Evolutionary conservation across 2,113 vertebrate genomes (phyloP), one percentile per base, ranked within the genome.

Genomic region (Sardina pilchardus): DNA sequence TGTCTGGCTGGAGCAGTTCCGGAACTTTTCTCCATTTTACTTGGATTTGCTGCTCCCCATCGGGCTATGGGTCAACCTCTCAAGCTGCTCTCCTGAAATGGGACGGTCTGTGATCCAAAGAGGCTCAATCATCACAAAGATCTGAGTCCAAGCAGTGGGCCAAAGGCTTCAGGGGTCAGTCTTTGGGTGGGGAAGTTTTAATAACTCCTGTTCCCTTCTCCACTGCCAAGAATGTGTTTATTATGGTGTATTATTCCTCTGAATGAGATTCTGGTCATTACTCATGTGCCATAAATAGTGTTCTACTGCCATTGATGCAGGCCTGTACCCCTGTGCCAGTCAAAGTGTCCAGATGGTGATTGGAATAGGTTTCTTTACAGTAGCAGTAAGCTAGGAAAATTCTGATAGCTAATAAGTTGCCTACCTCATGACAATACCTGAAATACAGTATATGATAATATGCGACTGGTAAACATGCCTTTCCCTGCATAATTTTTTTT

Each of bases 211-310:
- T 14, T 34, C 7, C 56, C 63, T n/a, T 10, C 63, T 8, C 24
- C n/a, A 67, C 26, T 78, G 71, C 71, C 71, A 78, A 36, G 30
- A 78, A 78, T 78, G 71, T 12, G 16, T 78, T 78, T 36, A 78
- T 39, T 78, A 12, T 39, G 71, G 71, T 78, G 71, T 78, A 78
- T 78, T 78, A 36, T 34, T 78, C 30, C 30, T 17, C 26, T 78
- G 30, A 78, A 36, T 78, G 71, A 78, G 14, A 75, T 75, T 75
- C 34, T 75, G 30, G 67, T 30, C 67, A 36, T 75, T 75, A 75
- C 26, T 34, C 30, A 75, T 75, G 30, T 1, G 30, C 10, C 10
- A 75, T 75, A 75, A 75, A 36, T 75, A 4, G 39, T 36, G 71
- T 78, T 78, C 71, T 78, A 7, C 30, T 36, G 12, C 30, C 30